Evolutionary conservation across 2,797 vertebrate species (phyloP).

Genomic region (Pteropus rufus): DNA sequence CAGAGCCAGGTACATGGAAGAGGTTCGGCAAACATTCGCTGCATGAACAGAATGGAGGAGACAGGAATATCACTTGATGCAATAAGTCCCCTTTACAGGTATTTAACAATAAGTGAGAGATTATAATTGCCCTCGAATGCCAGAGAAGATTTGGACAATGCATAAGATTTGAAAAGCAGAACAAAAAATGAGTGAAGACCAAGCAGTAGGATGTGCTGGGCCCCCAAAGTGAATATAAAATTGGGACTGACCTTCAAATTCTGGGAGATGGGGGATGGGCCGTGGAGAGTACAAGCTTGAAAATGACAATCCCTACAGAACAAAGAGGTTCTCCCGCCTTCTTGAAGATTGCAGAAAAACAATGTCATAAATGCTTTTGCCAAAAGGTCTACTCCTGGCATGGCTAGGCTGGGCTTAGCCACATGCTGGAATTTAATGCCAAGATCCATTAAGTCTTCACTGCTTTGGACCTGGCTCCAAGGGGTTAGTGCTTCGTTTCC

Average conservation of each 20-base stretch:
- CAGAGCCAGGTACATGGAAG: background rate
- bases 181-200: background rate
- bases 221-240: background rate
- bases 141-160: background rate
- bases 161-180: background rate
- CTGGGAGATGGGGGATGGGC: background rate
- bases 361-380: background rate
- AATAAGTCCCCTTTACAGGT: background rate
- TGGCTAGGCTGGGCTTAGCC: background rate
- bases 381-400: background rate
- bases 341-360: background rate
- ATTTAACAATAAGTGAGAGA: background rate
- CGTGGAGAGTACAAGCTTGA: background rate
- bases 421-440: background rate
- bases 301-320: background rate
- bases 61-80: background rate
- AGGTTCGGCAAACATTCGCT: background rate
- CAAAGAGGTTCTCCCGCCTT: background rate
- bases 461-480: background rate
- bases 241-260: background rate
- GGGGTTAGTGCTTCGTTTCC: background rate
- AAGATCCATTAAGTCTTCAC: background rate
- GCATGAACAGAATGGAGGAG: background rate
- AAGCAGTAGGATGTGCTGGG: background rate
- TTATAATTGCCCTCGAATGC: background rate